A percentile compares a stretch with the other conserved stretches of the same genome.
Evolutionary conservation across 2,113 vertebrate species (phyloP).

Genomic region (Cyprichromis sp.): DNA sequence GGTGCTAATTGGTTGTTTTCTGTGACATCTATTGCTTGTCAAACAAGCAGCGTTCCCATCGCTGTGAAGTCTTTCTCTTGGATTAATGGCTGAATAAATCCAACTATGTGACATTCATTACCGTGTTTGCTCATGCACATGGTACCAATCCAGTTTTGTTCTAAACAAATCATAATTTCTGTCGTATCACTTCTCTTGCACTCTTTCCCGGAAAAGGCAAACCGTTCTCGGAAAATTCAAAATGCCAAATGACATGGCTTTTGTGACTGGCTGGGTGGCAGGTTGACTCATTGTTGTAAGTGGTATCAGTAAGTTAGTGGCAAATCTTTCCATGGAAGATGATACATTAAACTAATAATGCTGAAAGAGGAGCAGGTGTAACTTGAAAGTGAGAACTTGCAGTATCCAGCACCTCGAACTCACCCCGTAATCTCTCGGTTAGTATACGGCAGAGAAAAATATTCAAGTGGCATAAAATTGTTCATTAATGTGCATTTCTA

Average conservation of each 20-base stretch:
- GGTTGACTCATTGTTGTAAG: background rate
- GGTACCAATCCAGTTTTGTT: background rate
- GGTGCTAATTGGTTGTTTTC: slow-evolving; percentile 12
- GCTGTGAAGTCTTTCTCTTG: background rate
- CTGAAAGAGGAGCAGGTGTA: background rate
- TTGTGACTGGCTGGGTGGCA: background rate
- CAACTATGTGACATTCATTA: background rate
- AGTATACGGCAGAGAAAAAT: background rate
- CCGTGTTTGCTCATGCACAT: background rate
- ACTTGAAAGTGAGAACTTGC: background rate
- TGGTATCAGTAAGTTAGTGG: background rate
- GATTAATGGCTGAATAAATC: background rate
- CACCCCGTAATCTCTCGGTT: background rate
- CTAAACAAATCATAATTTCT: background rate
- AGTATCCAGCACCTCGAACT: background rate
- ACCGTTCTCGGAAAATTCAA: background rate
- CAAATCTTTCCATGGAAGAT: background rate
- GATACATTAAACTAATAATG: background rate
- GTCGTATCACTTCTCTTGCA: background rate
- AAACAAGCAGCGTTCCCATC: background rate
- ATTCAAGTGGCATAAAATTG: background rate
- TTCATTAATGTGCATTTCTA: background rate
- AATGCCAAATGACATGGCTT: background rate
- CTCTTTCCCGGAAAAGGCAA: background rate
- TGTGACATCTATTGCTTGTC: background rate